These are phyloP conservation scores for Phymatocera aterrima DNA, from an alignment of 2,888 invertebrate genomes.

Conservation along the genomic window DNA sequence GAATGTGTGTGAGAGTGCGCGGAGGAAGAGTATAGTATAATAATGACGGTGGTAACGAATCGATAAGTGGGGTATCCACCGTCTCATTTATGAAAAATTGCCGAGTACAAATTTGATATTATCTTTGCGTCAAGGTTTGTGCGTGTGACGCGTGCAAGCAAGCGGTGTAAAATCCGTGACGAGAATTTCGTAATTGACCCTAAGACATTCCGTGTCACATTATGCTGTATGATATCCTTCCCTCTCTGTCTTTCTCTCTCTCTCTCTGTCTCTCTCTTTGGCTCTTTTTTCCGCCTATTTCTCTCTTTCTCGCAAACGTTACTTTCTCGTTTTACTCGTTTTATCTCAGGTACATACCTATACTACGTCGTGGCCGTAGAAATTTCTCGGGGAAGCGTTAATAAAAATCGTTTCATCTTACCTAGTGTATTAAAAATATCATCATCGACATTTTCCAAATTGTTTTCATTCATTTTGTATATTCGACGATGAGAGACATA, in stretches of 20 bases:
- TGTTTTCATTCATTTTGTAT: no score
- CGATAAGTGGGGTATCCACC: constrained; percentile 36
- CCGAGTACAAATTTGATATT: constrained; percentile 1
- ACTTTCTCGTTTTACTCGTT: not conserved
- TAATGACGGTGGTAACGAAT: constrained; percentile 44
- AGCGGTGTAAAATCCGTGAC: constrained; percentile 25
- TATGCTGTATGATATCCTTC: not conserved
- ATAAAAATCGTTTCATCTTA: no score
- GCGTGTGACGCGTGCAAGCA: not conserved
- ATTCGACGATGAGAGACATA: no score
- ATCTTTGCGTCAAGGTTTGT: not conserved
- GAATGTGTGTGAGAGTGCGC: no score
- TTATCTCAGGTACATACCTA: not conserved
- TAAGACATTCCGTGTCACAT: constrained; percentile 2
- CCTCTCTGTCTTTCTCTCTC: not conserved
- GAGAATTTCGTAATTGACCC: constrained; percentile 33
- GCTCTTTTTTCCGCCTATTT: not conserved
- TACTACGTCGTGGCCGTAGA: not conserved
- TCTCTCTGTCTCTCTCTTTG: no score
- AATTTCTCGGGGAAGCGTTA: no score
- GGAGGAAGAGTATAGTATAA: constrained; percentile 5
- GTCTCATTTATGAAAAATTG: constrained; percentile 35
- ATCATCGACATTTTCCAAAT: no score
- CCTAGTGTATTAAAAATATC: no score
- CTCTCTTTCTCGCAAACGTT: no score